Conservation (phyloP, 2,797 vertebrate genomes). For the Phoxinus dragarum region DNA sequence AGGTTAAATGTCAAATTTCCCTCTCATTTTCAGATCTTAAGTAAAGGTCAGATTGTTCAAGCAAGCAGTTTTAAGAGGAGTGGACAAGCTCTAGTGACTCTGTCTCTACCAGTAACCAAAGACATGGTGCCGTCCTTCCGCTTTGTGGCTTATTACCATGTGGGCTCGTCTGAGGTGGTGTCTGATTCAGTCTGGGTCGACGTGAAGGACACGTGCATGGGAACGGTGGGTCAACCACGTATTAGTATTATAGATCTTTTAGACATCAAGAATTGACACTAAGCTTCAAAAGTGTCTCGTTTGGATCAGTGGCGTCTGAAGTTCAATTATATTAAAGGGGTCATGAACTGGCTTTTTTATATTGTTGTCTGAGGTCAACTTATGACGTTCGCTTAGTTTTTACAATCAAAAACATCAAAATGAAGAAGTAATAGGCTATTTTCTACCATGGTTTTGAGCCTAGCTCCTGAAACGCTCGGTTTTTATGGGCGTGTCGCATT, state of each 20-base stretch:
- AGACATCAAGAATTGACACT: neutral
- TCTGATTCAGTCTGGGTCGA: conserved; percentile 84
- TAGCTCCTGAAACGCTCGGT: no score
- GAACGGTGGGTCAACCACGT: conserved; percentile 46
- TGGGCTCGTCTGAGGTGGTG: conserved; percentile 70
- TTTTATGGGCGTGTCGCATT: no score
- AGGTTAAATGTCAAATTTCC: neutral
- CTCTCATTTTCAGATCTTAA: neutral
- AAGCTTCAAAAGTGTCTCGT: neutral
- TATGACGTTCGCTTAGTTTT: no score
- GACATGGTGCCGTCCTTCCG: conserved; percentile 70
- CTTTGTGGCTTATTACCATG: conserved; percentile 79
- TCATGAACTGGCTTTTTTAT: no score
- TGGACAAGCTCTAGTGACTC: neutral
- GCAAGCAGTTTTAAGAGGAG: rapidly evolving
- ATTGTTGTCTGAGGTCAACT: no score
- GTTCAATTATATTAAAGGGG: neutral
- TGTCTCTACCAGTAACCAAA: neutral
- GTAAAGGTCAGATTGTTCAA: neutral
- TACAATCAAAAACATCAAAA: no score
- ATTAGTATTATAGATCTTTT: neutral
- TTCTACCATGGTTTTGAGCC: no score
- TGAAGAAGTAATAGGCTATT: no score
- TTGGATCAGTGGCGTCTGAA: neutral
- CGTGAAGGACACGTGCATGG: conserved; percentile 82